These are phyloP conservation scores for Melanotaenia duboulayi DNA, from an alignment of 2,113 vertebrate genomes.

Conservation along the genomic window DNA sequence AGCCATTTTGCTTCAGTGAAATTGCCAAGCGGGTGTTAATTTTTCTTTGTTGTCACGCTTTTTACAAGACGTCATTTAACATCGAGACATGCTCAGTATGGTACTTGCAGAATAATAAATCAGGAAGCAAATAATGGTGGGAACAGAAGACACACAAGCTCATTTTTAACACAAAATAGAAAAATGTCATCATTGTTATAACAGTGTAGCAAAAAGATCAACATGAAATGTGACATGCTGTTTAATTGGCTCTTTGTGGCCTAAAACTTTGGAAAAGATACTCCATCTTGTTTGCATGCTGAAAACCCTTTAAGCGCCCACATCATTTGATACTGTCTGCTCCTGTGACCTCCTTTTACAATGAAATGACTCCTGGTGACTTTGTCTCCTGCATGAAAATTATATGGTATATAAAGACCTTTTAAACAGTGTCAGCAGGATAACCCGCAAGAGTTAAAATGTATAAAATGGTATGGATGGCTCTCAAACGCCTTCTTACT, in stretches of 20 bases:
- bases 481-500: not conserved
- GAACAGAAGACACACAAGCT: too few species aligned
- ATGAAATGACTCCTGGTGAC: conserved; percentile 7
- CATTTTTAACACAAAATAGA: not conserved
- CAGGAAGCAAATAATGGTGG: too few species aligned
- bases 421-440: not conserved
- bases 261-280: conserved; percentile 1
- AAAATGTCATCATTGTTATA: not conserved
- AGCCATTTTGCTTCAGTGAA: too few species aligned
- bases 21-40: too few species aligned
- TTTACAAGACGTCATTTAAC: too few species aligned
- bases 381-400: conserved; percentile 24
- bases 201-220: not conserved
- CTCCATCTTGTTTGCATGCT: conserved; percentile 22
- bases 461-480: not conserved
- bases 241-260: not conserved
- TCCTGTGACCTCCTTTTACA: conserved; percentile 24
- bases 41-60: too few species aligned
- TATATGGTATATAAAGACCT: not conserved
- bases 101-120: too few species aligned
- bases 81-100: too few species aligned
- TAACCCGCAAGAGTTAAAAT: not conserved
- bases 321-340: conserved; percentile 7
- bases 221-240: not conserved
- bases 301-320: not conserved